A percentile compares a stretch with the other conserved stretches of the same genome.
phyloP scores from a whole-genome alignment of 2,797 vertebrate species.

The Scleropages formosus region DNA sequence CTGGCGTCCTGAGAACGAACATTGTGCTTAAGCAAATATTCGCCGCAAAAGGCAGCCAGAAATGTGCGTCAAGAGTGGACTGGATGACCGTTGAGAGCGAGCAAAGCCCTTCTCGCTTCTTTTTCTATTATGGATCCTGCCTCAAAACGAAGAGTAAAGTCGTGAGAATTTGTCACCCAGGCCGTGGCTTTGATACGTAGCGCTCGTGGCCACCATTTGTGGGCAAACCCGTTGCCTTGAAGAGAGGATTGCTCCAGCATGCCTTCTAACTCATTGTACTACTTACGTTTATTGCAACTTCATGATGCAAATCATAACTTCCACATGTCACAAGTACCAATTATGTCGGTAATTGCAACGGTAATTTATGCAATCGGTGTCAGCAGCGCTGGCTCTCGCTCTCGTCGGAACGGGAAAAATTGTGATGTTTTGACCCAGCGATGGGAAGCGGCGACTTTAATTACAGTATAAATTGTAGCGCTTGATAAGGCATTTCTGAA shows the following conservation, averaged over 20 bases:
- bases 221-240: neutral
- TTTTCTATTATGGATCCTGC: neutral
- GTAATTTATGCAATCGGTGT: neutral
- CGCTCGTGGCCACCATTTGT: neutral
- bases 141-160: too few relatives aligned
- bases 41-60: neutral
- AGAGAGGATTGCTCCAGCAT: neutral
- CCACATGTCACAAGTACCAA: neutral
- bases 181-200: conserved; percentile 10
- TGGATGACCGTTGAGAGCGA: neutral
- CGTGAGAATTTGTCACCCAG: neutral
- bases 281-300: neutral
- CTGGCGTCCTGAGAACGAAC: neutral
- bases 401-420: neutral
- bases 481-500: neutral
- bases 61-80: neutral
- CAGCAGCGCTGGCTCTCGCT: neutral
- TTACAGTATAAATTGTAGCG: conserved; percentile 7
- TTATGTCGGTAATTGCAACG: neutral
- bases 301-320: neutral
- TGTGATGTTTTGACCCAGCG: neutral
- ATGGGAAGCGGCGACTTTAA: neutral
- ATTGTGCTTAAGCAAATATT: neutral
- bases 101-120: neutral
- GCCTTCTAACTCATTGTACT: neutral